A percentile compares a stretch with the other conserved stretches of the same genome.
Conservation (phyloP, 1,140 invertebrate genomes). For the Drosophila dunni region DNA sequence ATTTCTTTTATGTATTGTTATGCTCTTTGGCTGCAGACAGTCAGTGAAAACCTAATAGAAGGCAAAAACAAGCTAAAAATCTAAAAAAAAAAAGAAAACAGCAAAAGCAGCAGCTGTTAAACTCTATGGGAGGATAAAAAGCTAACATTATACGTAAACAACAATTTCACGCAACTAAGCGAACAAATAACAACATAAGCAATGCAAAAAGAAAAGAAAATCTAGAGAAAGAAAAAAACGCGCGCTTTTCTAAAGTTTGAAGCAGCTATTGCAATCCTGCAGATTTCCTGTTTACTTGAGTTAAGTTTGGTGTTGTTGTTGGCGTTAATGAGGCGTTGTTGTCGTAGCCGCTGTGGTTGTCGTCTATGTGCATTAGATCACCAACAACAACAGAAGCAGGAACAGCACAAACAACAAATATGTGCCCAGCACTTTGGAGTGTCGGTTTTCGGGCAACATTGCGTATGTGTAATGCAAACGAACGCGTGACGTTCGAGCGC, state of each 20-base stretch:
- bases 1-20: slow-evolving; percentile 39
- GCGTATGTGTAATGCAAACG: slow-evolving; percentile 65
- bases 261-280: slow-evolving; percentile 45
- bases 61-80: slow-evolving; percentile 24
- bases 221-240: slow-evolving; percentile 33
- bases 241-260: slow-evolving; percentile 51
- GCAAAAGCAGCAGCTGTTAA: not conserved
- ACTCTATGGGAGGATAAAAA: not conserved
- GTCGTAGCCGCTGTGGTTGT: slow-evolving; percentile 9
- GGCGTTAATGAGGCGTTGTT: slow-evolving; percentile 62
- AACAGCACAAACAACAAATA: slow-evolving; percentile 40
- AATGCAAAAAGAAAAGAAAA: slow-evolving; percentile 12
- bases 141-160: slow-evolving; percentile 52
- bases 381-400: slow-evolving; percentile 20
- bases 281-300: slow-evolving; percentile 73
- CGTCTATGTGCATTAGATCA: slow-evolving; percentile 29
- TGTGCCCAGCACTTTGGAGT: slow-evolving; percentile 46
- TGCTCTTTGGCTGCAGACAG: slow-evolving; percentile 44
- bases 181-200: slow-evolving; percentile 28
- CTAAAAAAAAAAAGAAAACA: slow-evolving; percentile 3
- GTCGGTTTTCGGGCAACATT: slow-evolving; percentile 50
- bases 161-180: slow-evolving; percentile 54
- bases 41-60: not conserved
- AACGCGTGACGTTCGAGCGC: slow-evolving; percentile 60
- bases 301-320: slow-evolving; percentile 24